Percentiles rank a stretch among this genome's conserved stretches.
phyloP scores from a whole-genome alignment of 2,797 vertebrate genomes.

The Hafferia zeledoni region DNA sequence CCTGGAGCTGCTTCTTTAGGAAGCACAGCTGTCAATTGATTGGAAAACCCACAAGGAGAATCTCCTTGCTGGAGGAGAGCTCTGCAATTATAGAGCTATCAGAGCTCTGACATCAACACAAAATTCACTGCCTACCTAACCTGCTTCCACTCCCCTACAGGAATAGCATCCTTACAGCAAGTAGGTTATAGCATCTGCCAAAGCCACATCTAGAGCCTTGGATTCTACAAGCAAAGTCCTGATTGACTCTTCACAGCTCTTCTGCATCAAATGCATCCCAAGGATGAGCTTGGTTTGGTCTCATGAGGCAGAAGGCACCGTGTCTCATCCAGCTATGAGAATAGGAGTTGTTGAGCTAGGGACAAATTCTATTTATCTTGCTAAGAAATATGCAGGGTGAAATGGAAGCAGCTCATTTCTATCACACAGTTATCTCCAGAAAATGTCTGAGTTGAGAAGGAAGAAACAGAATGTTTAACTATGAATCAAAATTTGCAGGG shows the following conservation, averaged over 20 bases:
- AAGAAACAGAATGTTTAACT: not conserved
- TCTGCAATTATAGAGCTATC: not conserved
- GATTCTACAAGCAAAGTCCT: not conserved
- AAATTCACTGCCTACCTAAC: not conserved
- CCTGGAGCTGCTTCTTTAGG: not conserved
- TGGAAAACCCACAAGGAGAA: not conserved
- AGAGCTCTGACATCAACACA: not conserved
- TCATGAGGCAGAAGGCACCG: not conserved
- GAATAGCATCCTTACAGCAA: not conserved
- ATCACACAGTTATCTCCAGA: not conserved
- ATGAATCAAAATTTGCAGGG: not conserved
- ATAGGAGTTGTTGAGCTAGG: not conserved
- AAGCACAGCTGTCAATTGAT: not conserved
- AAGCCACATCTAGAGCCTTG: not conserved
- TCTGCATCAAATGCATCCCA: not conserved
- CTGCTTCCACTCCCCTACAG: not conserved
- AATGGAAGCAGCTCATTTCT: not conserved
- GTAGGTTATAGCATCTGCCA: not conserved
- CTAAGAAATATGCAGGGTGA: not conserved
- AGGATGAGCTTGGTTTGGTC: not conserved
- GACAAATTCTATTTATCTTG: not conserved
- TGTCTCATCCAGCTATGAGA: not conserved
- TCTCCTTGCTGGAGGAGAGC: not conserved
- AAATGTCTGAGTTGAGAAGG: not conserved
- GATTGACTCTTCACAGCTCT: accelerated